These are phyloP conservation scores for Micoletzkya japonica DNA, from an alignment of 2,888 invertebrate species.

Conservation along the genomic window DNA sequence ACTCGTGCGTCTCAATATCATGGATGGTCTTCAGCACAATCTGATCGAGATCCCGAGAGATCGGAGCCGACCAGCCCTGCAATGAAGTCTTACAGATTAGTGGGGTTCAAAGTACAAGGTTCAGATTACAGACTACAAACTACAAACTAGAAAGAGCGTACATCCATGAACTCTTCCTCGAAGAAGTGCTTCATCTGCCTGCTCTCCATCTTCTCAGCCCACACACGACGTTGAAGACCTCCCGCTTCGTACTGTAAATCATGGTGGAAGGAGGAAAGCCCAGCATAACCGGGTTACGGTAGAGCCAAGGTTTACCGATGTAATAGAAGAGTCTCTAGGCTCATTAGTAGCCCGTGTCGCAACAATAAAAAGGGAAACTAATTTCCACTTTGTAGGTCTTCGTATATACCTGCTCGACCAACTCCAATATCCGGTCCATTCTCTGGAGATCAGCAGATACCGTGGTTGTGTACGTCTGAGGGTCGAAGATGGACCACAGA, in stretches of 20 bases:
- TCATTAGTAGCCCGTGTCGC: no score
- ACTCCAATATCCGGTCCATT: constrained; percentile 55
- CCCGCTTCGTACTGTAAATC: constrained; percentile 52
- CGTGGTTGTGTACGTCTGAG: constrained; percentile 42
- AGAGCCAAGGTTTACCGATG: not conserved
- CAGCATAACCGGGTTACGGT: not conserved
- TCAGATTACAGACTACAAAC: no score
- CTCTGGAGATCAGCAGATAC: constrained; percentile 49
- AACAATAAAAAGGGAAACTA: no score
- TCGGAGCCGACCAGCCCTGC: constrained; percentile 57
- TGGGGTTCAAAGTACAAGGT: not conserved
- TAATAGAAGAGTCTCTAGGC: not conserved
- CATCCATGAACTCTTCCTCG: constrained; percentile 62
- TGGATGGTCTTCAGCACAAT: constrained; percentile 51
- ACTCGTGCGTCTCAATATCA: constrained; percentile 47
- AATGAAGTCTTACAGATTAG: constrained; percentile 17
- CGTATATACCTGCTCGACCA: constrained; percentile 50
- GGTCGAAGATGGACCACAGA: constrained; percentile 48
- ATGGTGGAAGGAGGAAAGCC: not conserved
- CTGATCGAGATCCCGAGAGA: constrained; percentile 56
- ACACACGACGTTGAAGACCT: constrained; percentile 50
- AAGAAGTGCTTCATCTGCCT: constrained; percentile 62
- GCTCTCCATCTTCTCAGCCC: constrained; percentile 63
- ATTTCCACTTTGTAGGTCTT: no score
- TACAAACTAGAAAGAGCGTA: constrained; percentile 18